A percentile compares a stretch with the other conserved stretches of the same genome.
Conservation (phyloP, 2,888 invertebrate genomes). For the Acronicta psi region DNA sequence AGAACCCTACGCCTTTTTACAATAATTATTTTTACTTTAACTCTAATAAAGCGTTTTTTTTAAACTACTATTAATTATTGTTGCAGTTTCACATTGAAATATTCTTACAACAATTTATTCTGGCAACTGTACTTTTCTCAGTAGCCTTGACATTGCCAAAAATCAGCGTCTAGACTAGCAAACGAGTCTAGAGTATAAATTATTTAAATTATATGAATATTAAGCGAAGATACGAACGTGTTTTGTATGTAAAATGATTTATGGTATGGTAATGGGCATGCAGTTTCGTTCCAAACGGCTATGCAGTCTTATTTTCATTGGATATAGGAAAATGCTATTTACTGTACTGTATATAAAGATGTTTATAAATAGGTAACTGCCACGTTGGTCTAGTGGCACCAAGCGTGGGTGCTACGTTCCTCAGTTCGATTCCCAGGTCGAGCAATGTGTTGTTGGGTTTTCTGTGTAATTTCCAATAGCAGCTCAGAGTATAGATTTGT, state of each 20-base stretch:
- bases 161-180: constrained; percentile 67
- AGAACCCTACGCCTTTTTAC: too few relatives aligned
- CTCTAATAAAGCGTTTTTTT: too few relatives aligned
- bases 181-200: constrained; percentile 71
- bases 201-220: constrained; percentile 70
- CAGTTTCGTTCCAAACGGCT: constrained; percentile 19
- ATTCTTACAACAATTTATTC: constrained; percentile 20
- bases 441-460: too few relatives aligned
- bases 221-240: constrained; percentile 55
- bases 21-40: too few relatives aligned
- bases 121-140: constrained; percentile 44
- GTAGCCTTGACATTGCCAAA: constrained; percentile 80
- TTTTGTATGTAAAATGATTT: constrained; percentile 56
- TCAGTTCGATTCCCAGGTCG: too few relatives aligned
- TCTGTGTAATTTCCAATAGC: too few relatives aligned
- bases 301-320: background rate
- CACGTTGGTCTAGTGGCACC: too few relatives aligned
- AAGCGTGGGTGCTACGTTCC: too few relatives aligned
- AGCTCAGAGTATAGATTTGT: too few relatives aligned
- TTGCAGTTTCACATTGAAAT: too few relatives aligned
- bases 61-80: too few relatives aligned
- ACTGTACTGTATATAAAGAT: background rate
- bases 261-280: constrained; percentile 25
- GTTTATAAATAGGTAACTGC: too few relatives aligned
- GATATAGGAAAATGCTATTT: background rate